These are phyloP conservation scores for Drosophila kuntzei DNA, from an alignment of 2,888 invertebrate species.

Conservation along the genomic window DNA sequence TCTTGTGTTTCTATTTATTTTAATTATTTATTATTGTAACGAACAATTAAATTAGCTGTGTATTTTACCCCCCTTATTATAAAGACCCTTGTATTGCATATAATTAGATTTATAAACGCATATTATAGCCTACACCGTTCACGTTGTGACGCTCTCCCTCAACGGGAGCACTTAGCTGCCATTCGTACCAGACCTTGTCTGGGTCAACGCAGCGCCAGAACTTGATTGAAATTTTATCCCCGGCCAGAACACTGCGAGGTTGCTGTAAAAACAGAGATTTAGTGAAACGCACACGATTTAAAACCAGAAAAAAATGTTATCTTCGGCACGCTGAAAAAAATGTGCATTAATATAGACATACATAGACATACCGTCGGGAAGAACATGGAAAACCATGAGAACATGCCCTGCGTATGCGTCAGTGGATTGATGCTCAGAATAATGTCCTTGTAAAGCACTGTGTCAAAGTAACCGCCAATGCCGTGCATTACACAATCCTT, in stretches of 20 bases:
- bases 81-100: conserved; percentile 22
- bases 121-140: conserved; percentile 72
- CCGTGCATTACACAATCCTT: conserved; percentile 95
- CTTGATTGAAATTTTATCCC: conserved; percentile 90
- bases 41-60: conserved; percentile 19
- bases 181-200: conserved; percentile 98
- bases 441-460: conserved; percentile 93
- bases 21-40: conserved; percentile 17
- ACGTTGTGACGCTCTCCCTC: conserved; percentile 82
- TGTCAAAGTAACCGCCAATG: conserved; percentile 98
- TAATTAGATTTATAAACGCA: conserved; percentile 45
- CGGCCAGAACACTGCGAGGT: conserved; percentile 88
- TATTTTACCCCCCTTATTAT: too few species aligned
- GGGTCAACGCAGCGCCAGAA: conserved; percentile 94
- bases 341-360: too few species aligned
- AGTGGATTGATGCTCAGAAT: conserved; percentile 95
- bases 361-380: conserved; percentile 96
- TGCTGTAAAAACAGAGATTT: conserved; percentile 64
- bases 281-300: not conserved
- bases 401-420: conserved; percentile 96
- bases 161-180: conserved; percentile 87
- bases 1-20: conserved; percentile 15
- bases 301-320: too few species aligned
- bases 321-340: too few species aligned
- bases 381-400: conserved; percentile 99